Evolutionary conservation across 2,113 vertebrate species (phyloP).

Genomic region (Urocynchramus pylzowi): DNA sequence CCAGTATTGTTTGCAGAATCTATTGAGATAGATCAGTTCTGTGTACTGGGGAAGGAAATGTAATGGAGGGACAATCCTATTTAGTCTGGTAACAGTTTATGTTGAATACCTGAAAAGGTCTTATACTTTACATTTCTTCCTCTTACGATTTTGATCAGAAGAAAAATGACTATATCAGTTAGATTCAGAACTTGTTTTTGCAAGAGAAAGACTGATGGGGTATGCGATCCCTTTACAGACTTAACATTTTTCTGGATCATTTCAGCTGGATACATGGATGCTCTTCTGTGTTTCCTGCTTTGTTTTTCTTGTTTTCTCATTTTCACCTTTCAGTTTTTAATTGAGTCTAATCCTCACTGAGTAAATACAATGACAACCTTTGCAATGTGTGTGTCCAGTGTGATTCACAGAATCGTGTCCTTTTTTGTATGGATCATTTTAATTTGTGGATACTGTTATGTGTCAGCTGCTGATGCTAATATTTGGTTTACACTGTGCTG

Average conservation of each 20-base stretch:
- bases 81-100: neutral
- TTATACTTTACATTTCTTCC: neutral
- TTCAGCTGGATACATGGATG: neutral
- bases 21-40: neutral
- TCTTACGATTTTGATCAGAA: neutral
- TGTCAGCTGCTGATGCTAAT: neutral
- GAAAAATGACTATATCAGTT: neutral
- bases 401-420: neutral
- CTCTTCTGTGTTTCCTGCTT: neutral
- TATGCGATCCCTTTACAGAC: neutral
- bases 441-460: neutral
- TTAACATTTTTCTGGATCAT: neutral
- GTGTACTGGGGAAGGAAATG: neutral
- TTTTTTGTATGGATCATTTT: neutral
- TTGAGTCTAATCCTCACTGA: neutral
- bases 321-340: neutral
- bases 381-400: neutral
- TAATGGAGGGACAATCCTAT: neutral
- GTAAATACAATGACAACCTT: neutral
- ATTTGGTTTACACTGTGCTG: neutral
- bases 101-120: neutral
- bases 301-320: neutral
- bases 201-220: neutral
- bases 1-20: constrained; percentile 32
- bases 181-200: neutral